Conservation (phyloP, 2,113 vertebrate species). For the Jacana jacana region DNA sequence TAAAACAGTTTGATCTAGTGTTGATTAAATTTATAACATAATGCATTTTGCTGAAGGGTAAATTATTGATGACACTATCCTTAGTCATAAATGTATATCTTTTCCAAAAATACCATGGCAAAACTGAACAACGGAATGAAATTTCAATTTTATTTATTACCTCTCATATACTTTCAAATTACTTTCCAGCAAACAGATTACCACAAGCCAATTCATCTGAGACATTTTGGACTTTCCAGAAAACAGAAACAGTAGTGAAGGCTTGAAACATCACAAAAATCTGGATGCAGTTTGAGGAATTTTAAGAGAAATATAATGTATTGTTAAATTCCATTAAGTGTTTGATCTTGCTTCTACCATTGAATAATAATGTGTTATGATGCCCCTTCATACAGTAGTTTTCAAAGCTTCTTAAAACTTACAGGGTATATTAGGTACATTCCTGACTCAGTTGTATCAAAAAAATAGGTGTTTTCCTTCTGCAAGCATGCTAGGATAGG, state of each 20-base stretch:
- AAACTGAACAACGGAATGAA: background rate
- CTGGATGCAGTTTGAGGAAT: background rate
- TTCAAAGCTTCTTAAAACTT: background rate
- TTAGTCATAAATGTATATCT: slow-evolving; percentile 45
- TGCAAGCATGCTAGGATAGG: background rate
- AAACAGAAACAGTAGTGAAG: background rate
- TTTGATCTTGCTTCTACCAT: background rate
- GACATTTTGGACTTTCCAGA: background rate
- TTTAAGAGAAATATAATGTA: background rate
- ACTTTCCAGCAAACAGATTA: slow-evolving; percentile 31
- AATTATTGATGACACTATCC: slow-evolving; percentile 27
- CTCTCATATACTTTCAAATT: background rate
- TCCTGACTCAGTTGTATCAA: background rate
- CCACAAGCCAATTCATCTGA: background rate
- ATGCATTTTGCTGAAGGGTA: background rate
- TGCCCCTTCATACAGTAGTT: background rate
- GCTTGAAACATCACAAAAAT: background rate
- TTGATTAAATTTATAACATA: slow-evolving; percentile 33
- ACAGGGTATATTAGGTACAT: fast-evolving
- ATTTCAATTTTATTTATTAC: slow-evolving; percentile 19
- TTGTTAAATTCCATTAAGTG: background rate
- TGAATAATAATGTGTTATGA: background rate
- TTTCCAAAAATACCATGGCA: slow-evolving; percentile 28
- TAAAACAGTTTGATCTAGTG: background rate
- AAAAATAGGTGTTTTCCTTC: background rate